Percentiles rank a stretch among this genome's conserved stretches.
Evolutionary conservation across 2,113 vertebrate species (phyloP).

Genomic region (Carassius auratus): DNA sequence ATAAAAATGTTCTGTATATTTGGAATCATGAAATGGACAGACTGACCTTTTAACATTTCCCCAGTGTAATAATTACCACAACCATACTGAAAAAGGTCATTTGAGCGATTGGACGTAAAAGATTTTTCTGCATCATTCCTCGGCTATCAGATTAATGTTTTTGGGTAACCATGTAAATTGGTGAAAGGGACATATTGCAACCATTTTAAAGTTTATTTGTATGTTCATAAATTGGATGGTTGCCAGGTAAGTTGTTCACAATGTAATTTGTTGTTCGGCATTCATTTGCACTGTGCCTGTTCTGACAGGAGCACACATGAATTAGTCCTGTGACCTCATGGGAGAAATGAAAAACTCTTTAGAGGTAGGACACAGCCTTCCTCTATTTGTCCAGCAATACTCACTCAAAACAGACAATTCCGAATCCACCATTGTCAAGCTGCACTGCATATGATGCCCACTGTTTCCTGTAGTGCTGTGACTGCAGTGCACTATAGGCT

Average conservation of each 20-base stretch:
- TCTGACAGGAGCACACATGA: neutral
- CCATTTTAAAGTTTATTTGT: neutral
- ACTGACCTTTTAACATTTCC: neutral
- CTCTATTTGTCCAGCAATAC: neutral
- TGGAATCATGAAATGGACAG: neutral
- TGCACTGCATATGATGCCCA: conserved; percentile 2
- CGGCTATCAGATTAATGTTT: neutral
- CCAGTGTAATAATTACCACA: neutral
- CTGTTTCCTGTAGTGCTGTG: neutral
- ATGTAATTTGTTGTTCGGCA: neutral
- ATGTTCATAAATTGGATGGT: conserved; percentile 11
- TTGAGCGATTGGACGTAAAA: neutral
- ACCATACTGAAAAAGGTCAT: neutral
- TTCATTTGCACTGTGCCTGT: neutral
- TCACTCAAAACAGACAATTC: neutral
- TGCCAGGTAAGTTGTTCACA: neutral
- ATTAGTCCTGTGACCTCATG: neutral
- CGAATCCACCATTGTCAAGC: neutral
- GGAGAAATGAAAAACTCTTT: neutral
- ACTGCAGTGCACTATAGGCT: neutral
- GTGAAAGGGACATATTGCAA: neutral
- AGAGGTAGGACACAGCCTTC: neutral
- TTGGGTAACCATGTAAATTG: neutral
- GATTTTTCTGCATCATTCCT: neutral
- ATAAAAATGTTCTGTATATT: neutral